Percentiles rank a stretch among this genome's conserved stretches.
phyloP scores from a whole-genome alignment of 2,888 invertebrate genomes.

The Strigamia crassipes region DNA sequence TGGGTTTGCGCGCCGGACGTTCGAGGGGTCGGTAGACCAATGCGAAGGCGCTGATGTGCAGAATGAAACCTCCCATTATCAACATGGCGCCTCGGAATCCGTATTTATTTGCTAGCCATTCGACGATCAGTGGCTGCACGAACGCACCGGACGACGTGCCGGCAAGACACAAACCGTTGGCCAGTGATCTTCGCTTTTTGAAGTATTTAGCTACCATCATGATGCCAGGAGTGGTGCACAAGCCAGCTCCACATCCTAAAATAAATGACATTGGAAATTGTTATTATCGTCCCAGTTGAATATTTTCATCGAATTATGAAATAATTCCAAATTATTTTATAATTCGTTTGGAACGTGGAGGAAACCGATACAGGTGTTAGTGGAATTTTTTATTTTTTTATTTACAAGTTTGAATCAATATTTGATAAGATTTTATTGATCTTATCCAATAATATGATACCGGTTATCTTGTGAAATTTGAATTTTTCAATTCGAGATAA shows the following conservation, averaged over 20 bases:
- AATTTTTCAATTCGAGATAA: too few species aligned
- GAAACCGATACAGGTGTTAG: too few species aligned
- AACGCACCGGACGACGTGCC: constrained; percentile 76
- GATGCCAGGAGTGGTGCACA: constrained; percentile 62
- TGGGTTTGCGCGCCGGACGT: constrained; percentile 51
- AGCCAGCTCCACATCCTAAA: constrained; percentile 54
- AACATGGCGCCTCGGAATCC: constrained; percentile 71
- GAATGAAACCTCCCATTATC: constrained; percentile 73
- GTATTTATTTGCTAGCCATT: constrained; percentile 52
- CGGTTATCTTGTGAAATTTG: neutral
- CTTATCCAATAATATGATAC: neutral
- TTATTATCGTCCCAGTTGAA: neutral
- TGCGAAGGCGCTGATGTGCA: constrained; percentile 75
- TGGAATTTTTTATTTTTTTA: too few species aligned
- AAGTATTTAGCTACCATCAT: constrained; percentile 75
- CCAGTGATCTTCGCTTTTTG: constrained; percentile 68
- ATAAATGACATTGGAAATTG: constrained; percentile 7
- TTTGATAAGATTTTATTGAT: neutral
- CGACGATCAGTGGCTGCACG: constrained; percentile 54
- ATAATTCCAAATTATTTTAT: too few species aligned
- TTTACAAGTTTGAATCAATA: too few species aligned
- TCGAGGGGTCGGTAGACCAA: constrained; percentile 69
- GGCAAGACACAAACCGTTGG: constrained; percentile 75
- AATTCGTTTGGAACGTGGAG: too few species aligned
- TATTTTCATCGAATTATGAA: too few species aligned